These are phyloP conservation scores for Zaprionus tsacasi DNA, from an alignment of 1,140 invertebrate genomes.

Conservation along the genomic window DNA sequence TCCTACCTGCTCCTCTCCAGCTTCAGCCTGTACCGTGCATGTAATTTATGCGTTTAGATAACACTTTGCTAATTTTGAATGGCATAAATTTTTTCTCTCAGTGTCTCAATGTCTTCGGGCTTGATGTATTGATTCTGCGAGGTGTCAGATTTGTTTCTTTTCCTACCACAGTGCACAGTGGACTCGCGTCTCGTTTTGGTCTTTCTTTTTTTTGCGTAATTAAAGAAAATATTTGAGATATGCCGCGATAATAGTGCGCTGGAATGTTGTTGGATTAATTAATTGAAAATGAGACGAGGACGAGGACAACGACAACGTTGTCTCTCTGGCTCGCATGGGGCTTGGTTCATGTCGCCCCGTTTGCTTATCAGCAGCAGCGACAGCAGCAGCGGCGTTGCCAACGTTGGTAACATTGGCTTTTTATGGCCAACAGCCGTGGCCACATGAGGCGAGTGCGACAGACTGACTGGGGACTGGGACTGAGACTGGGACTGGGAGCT, in stretches of 20 bases:
- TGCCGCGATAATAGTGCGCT: constrained; percentile 80
- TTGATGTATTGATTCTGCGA: constrained; percentile 82
- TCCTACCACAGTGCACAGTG: constrained; percentile 29
- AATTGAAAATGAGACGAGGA: constrained; percentile 76
- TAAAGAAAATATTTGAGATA: constrained; percentile 83
- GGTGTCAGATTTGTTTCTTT: constrained; percentile 79
- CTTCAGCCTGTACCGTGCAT: constrained; percentile 68
- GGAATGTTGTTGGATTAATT: constrained; percentile 83
- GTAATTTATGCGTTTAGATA: constrained; percentile 83
- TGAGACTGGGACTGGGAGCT: constrained; percentile 13
- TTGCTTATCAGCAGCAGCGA: constrained; percentile 75
- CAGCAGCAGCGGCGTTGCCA: too few species aligned
- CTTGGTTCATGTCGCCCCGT: constrained; percentile 71
- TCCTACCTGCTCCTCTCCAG: not conserved
- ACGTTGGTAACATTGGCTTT: constrained; percentile 56
- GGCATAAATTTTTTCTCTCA: constrained; percentile 75
- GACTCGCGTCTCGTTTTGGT: not conserved
- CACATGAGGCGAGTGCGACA: constrained; percentile 43
- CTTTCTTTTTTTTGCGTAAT: constrained; percentile 62
- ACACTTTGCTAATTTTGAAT: constrained; percentile 83
- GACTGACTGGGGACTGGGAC: constrained; percentile 1
- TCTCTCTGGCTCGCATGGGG: constrained; percentile 43
- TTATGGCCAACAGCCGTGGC: constrained; percentile 63
- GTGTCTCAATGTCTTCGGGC: constrained; percentile 56
- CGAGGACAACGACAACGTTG: constrained; percentile 22